A percentile compares a stretch with the other conserved stretches of the same genome.
Conservation (phyloP, 2,113 vertebrate genomes). For the Colius striatus region DNA sequence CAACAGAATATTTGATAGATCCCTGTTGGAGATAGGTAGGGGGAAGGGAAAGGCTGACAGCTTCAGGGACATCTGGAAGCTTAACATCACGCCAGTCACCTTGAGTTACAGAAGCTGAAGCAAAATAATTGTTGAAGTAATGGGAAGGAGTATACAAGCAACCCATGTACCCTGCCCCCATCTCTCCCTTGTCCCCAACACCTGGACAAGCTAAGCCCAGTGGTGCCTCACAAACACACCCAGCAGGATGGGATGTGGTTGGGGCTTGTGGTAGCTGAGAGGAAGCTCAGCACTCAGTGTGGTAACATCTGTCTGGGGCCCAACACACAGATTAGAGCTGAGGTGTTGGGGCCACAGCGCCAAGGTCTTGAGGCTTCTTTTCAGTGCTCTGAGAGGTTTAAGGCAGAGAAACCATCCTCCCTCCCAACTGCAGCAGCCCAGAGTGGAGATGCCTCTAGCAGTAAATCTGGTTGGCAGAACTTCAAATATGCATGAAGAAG, state of each 20-base stretch:
- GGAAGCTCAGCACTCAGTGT: constrained; percentile 62
- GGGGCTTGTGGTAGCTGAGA: constrained; percentile 75
- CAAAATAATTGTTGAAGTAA: neutral
- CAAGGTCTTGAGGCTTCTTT: no score
- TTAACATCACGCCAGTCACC: neutral
- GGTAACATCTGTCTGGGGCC: constrained; percentile 77
- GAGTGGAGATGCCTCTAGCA: neutral
- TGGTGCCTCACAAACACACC: neutral
- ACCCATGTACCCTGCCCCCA: neutral
- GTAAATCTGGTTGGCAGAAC: neutral
- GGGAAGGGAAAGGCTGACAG: neutral
- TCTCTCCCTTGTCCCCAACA: constrained; percentile 48
- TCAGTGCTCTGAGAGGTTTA: no score
- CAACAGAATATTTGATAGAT: neutral
- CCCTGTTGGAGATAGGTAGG: neutral
- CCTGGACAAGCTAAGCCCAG: neutral
- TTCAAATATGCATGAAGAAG: neutral
- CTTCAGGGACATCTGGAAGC: neutral
- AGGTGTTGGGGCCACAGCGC: constrained; percentile 61
- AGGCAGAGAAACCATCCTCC: neutral
- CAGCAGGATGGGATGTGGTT: constrained; percentile 81
- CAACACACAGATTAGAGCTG: constrained; percentile 34
- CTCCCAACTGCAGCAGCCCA: neutral
- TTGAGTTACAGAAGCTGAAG: neutral
- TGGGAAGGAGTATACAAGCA: neutral